Conservation (phyloP, 2,113 vertebrate genomes). For the Psilopsiagon aurifrons region DNA sequence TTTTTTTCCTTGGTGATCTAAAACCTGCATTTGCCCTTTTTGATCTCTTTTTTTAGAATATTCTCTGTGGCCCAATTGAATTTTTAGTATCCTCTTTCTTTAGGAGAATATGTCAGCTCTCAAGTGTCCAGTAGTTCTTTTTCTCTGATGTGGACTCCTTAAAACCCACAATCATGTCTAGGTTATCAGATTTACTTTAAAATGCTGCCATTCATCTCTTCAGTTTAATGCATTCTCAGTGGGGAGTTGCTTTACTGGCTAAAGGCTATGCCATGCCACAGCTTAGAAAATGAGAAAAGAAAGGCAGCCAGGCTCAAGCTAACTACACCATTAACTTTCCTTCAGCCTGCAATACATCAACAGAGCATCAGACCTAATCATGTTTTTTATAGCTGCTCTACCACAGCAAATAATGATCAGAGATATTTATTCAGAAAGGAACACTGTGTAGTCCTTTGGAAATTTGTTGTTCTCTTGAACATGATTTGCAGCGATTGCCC, state of each 20-base stretch:
- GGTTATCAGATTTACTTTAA: conserved; percentile 75
- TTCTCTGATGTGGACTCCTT: conserved; percentile 67
- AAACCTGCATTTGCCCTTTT: conserved; percentile 15
- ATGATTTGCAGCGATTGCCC: background rate
- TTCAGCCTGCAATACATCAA: conserved; percentile 59
- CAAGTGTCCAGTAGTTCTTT: conserved; percentile 64
- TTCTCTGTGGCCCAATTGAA: conserved; percentile 60
- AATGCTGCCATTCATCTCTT: conserved; percentile 75
- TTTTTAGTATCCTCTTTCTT: conserved; percentile 45
- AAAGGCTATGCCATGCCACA: conserved; percentile 58
- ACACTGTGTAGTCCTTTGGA: background rate
- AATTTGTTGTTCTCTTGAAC: conserved; percentile 8
- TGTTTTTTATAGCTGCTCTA: conserved; percentile 58
- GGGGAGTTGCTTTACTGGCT: conserved; percentile 63
- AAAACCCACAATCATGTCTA: conserved; percentile 59
- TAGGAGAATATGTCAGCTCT: conserved; percentile 59
- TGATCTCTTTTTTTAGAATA: background rate
- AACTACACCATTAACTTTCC: conserved; percentile 69
- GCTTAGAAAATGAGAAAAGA: conserved; percentile 71
- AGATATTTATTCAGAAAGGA: conserved; percentile 63
- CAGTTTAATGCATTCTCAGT: conserved; percentile 65
- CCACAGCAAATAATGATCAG: conserved; percentile 46
- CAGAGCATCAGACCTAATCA: conserved; percentile 61
- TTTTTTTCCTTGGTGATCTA: background rate
- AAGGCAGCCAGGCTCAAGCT: conserved; percentile 47